Evolutionary conservation across 1,140 invertebrate species (phyloP).

Genomic region (Coenobita brevimanus): DNA sequence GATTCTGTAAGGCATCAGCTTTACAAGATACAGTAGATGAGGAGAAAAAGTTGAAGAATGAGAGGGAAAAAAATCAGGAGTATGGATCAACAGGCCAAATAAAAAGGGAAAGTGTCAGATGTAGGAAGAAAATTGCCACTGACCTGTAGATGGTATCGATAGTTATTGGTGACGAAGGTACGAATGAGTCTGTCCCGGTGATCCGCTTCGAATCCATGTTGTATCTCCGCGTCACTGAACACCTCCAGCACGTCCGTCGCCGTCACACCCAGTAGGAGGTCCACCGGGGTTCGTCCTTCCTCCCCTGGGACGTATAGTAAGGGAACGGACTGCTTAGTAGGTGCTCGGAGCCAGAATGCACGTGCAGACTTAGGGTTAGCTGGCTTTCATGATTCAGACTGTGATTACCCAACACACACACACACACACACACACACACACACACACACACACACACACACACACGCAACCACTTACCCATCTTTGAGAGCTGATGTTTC

Average conservation of each 20-base stretch:
- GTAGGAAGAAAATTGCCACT: slow-evolving; percentile 71
- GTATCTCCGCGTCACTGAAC: slow-evolving; percentile 75
- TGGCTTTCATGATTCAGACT: no score
- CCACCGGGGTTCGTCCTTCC: slow-evolving; percentile 79
- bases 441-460: no score
- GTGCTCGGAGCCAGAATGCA: no score
- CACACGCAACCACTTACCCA: slow-evolving; percentile 25
- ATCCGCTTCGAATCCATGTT: slow-evolving; percentile 95
- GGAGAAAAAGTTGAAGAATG: no score
- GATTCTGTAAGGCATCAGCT: no score
- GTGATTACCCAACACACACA: no score
- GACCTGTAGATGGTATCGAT: slow-evolving; percentile 87
- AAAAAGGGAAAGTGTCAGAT: slow-evolving; percentile 73
- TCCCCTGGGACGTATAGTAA: slow-evolving; percentile 44
- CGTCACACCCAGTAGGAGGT: slow-evolving; percentile 78
- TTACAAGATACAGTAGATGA: no score
- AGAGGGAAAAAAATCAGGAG: not conserved
- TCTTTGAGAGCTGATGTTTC: slow-evolving; percentile 75
- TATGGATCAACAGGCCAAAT: not conserved
- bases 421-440: no score
- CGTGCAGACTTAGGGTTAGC: no score
- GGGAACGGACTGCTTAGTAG: no score
- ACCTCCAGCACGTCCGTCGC: slow-evolving; percentile 76
- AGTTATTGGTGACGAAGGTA: slow-evolving; percentile 94
- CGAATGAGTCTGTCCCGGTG: slow-evolving; percentile 92